Conservation (phyloP, 2,113 vertebrate species). For the Panthera uncia region DNA sequence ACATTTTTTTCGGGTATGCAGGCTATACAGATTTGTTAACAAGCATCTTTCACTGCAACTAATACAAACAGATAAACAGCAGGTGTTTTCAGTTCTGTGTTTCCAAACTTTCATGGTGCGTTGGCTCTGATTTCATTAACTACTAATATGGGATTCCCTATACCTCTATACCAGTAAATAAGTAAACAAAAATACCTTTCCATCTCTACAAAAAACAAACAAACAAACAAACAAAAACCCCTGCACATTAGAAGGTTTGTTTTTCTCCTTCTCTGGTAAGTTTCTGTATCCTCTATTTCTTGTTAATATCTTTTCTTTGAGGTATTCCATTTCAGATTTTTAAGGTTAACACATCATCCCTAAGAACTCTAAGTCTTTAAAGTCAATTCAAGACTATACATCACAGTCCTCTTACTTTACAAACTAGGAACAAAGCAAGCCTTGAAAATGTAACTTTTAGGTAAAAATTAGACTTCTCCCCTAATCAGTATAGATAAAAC, state of each 20-base stretch:
- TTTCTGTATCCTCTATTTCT: not conserved
- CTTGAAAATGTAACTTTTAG: not conserved
- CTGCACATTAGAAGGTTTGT: not conserved
- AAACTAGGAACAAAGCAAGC: constrained; percentile 15
- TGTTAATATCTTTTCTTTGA: not conserved
- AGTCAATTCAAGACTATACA: constrained; percentile 6
- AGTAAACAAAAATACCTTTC: not conserved
- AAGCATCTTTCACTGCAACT: not conserved
- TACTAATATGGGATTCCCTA: not conserved
- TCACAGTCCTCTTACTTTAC: constrained; percentile 19
- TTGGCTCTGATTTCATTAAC: not conserved
- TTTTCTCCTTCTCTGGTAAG: not conserved
- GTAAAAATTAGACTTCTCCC: not conserved
- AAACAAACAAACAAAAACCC: not conserved
- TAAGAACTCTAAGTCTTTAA: not conserved
- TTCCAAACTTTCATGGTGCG: not conserved
- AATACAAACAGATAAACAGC: constrained; percentile 21
- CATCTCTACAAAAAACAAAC: not conserved
- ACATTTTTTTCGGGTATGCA: not conserved
- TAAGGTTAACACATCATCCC: not conserved
- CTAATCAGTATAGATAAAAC: not conserved
- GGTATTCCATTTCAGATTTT: not conserved
- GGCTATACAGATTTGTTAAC: not conserved
- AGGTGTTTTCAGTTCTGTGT: not conserved
- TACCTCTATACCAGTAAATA: not conserved